Percentiles rank a stretch among this genome's conserved stretches.
These are phyloP conservation scores for Bombus confusus DNA, from an alignment of 1,140 invertebrate genomes.

Conservation along the genomic window DNA sequence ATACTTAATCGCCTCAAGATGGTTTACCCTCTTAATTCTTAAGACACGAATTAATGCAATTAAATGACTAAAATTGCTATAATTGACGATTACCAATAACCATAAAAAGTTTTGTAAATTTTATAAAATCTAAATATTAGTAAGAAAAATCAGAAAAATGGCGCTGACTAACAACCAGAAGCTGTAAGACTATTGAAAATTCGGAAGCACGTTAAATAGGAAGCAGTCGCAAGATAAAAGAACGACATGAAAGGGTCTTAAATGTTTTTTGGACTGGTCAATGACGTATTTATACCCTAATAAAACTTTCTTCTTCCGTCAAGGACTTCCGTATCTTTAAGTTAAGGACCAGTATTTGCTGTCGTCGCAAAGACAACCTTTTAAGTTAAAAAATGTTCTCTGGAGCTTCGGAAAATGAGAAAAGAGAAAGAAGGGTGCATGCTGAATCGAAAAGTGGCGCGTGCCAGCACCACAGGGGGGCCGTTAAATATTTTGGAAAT, in stretches of 20 bases:
- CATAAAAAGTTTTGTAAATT: too few relatives aligned
- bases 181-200: slow-evolving; percentile 14
- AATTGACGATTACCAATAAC: too few relatives aligned
- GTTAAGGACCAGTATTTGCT: slow-evolving; percentile 54
- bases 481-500: slow-evolving; percentile 74
- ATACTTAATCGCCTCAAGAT: too few relatives aligned
- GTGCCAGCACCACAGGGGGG: slow-evolving; percentile 61
- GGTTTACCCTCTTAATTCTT: too few relatives aligned
- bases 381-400: background rate
- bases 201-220: slow-evolving; percentile 34
- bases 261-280: slow-evolving; percentile 45
- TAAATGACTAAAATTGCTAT: too few relatives aligned
- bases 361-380: background rate
- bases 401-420: background rate
- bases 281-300: slow-evolving; percentile 61
- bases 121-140: background rate
- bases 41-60: too few relatives aligned
- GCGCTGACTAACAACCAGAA: background rate
- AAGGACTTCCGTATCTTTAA: slow-evolving; percentile 7
- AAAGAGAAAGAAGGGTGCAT: slow-evolving; percentile 38
- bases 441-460: slow-evolving; percentile 52
- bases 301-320: slow-evolving; percentile 64
- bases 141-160: background rate
- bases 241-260: slow-evolving; percentile 46
- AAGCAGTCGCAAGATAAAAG: slow-evolving; percentile 41